Percentiles rank a stretch among this genome's conserved stretches.
phyloP scores from a whole-genome alignment of 2,797 vertebrate genomes.

The Cyclopterus lumpus region DNA sequence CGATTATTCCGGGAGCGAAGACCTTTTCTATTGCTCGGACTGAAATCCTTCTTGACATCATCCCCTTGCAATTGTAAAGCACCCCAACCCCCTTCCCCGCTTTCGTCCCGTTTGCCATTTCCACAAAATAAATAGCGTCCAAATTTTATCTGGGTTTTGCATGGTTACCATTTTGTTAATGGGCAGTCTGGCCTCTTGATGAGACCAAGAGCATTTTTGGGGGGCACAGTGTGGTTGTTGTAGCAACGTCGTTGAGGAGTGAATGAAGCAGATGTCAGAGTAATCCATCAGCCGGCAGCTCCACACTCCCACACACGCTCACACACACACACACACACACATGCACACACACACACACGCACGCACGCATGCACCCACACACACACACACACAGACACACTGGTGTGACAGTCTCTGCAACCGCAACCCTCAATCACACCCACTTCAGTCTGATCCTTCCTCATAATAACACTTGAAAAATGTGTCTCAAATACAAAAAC shows the following conservation, averaged over 20 bases:
- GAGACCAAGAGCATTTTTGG: slow-evolving; percentile 90
- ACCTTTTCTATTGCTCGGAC: slow-evolving; percentile 84
- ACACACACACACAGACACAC: slow-evolving; percentile 59
- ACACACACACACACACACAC: slow-evolving; percentile 56
- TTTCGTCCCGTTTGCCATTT: slow-evolving; percentile 65
- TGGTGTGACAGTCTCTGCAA: slow-evolving; percentile 73
- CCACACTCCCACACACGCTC: slow-evolving; percentile 60
- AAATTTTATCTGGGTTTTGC: slow-evolving; percentile 87
- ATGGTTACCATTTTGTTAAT: slow-evolving; percentile 89
- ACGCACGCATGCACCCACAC: slow-evolving; percentile 60
- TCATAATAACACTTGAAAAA: neutral
- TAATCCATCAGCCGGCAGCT: slow-evolving; percentile 86
- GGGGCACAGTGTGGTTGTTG: slow-evolving; percentile 86
- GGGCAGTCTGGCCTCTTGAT: slow-evolving; percentile 84
- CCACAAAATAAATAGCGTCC: slow-evolving; percentile 87
- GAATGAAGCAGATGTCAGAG: slow-evolving; percentile 93
- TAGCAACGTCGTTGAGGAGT: slow-evolving; percentile 89
- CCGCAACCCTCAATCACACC: slow-evolving; percentile 73
- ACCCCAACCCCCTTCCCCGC: slow-evolving; percentile 8
- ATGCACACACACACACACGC: slow-evolving; percentile 4
- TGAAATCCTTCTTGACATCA: slow-evolving; percentile 90
- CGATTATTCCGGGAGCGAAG: slow-evolving; percentile 79
- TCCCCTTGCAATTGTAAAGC: slow-evolving; percentile 78
- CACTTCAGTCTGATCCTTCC: slow-evolving; percentile 19
- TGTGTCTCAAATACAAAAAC: slow-evolving; percentile 15